Base-by-base conservation (phyloP, 2,113 vertebrate genomes). In the Gobius niger region DNA sequence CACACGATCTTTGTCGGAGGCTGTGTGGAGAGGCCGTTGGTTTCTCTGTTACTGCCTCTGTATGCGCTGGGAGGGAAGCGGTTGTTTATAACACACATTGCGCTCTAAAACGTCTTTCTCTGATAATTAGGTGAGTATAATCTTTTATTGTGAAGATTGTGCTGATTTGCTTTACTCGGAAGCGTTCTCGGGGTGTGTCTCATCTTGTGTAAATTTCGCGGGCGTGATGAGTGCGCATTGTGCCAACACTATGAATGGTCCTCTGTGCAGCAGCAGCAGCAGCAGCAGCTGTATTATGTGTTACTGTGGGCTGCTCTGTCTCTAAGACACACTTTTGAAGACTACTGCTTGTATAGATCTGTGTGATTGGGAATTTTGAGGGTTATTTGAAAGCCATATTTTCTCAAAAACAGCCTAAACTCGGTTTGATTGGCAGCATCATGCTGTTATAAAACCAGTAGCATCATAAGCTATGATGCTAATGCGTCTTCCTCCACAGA, bases 201-300 rank as follows among this genome's bases (percentile, higher is more conserved):
- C 7, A 6, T n/a, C 7, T 34, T 7, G 57, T 60, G 73, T 63
- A 53, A 8, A 16, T 63, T 9, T 59, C 56, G 14, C 41, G 12
- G 72, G 50, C 56, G 63, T 68, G 75, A 52, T 67, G 52, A 34
- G 2, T 46, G 68, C 47, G 14, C 52, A 24, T 53, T 56, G 53
- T 53, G 16, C 1, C 4, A 5, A 10, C 44, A 13, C 56, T 42
- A 52, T 75, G 74, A 85, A 77, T 60, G 54, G 71, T 64, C 44
- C 63, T 10, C 63, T 72, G 70, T 71, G 68, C 56, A 44, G 44
- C 0, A 6, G 7, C 6, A 6, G 8, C 16, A n/a, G n/a, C n/a
- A n/a, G 68, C 56, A 44, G 44, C 24, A 3, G 24, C 24, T 34
- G 24, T 34, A 4, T 34, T 34, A 34, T 34, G 3, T 34, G 24